Conservation (phyloP, 2,888 invertebrate genomes). For the Crioceris asparagi region DNA sequence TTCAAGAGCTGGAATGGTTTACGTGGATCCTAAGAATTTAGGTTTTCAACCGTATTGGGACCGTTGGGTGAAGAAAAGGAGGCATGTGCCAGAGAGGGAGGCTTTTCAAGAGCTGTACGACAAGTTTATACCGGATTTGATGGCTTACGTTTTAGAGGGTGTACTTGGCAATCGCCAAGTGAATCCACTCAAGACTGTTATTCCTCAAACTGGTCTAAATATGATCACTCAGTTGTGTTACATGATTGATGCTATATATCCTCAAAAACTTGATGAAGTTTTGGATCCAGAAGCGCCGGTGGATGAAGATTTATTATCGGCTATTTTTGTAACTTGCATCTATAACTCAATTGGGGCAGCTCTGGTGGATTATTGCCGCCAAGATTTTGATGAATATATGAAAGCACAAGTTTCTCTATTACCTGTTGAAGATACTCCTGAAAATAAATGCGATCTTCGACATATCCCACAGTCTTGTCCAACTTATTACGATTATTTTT, state of each 20-base stretch:
- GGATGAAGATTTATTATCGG: constrained; percentile 53
- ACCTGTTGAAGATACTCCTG: constrained; percentile 51
- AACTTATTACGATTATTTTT: constrained; percentile 72
- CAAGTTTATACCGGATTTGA: constrained; percentile 60
- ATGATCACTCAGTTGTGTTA: constrained; percentile 77
- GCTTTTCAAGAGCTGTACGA: constrained; percentile 52
- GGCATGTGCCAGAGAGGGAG: constrained; percentile 39
- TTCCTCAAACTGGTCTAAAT: constrained; percentile 77
- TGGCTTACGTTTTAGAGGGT: constrained; percentile 60
- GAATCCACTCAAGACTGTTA: constrained; percentile 65
- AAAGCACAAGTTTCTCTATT: constrained; percentile 54
- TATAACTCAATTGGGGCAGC: constrained; percentile 80
- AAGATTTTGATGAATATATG: constrained; percentile 68
- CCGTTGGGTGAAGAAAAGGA: constrained; percentile 58
- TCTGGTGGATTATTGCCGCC: constrained; percentile 55
- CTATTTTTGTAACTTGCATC: constrained; percentile 61
- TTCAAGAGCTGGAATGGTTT: constrained; percentile 85
- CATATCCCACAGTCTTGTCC: constrained; percentile 63
- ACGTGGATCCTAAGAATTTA: constrained; percentile 84
- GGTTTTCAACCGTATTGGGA: constrained; percentile 82
- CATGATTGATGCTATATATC: constrained; percentile 65
- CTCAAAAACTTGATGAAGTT: constrained; percentile 24
- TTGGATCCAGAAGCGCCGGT: constrained; percentile 36
- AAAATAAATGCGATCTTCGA: constrained; percentile 56
- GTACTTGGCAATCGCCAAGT: constrained; percentile 56